These are phyloP conservation scores for Premnoplex brunnescens DNA, from an alignment of 2,797 vertebrate genomes.

Conservation along the genomic window DNA sequence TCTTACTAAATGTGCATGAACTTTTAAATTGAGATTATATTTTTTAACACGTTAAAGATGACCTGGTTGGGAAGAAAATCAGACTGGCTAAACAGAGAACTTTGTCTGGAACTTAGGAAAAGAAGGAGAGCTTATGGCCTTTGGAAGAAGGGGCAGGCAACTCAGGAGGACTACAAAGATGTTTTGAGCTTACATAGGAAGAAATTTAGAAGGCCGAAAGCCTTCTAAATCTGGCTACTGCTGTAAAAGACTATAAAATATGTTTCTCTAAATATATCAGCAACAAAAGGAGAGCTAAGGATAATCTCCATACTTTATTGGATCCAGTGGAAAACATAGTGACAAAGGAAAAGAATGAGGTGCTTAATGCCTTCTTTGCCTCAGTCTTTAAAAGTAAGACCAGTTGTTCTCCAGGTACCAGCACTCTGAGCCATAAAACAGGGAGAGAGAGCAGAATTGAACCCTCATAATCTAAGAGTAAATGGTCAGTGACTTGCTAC, in stretches of 20 bases:
- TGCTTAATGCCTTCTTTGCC: neutral
- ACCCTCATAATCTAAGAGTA: neutral
- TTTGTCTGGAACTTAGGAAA: neutral
- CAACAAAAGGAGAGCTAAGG: neutral
- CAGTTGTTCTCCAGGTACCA: neutral
- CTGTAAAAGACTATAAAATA: neutral
- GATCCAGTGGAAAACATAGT: fast-evolving
- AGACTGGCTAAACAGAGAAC: neutral
- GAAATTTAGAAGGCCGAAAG: neutral
- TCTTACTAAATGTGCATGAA: neutral
- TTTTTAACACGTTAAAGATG: neutral
- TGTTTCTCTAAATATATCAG: neutral
- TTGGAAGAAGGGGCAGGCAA: neutral
- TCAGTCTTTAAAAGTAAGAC: neutral
- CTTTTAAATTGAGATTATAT: neutral
- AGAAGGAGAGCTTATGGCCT: neutral
- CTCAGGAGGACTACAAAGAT: neutral
- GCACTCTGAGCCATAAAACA: neutral
- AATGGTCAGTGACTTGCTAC: neutral
- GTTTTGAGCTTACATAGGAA: neutral
- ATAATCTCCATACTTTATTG: neutral
- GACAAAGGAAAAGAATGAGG: neutral
- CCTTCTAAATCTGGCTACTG: neutral
- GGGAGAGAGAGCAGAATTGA: neutral
- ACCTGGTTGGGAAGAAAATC: neutral